These are phyloP conservation scores for Jordanella pulchra DNA, from an alignment of 2,797 vertebrate genomes.

Conservation along the genomic window DNA sequence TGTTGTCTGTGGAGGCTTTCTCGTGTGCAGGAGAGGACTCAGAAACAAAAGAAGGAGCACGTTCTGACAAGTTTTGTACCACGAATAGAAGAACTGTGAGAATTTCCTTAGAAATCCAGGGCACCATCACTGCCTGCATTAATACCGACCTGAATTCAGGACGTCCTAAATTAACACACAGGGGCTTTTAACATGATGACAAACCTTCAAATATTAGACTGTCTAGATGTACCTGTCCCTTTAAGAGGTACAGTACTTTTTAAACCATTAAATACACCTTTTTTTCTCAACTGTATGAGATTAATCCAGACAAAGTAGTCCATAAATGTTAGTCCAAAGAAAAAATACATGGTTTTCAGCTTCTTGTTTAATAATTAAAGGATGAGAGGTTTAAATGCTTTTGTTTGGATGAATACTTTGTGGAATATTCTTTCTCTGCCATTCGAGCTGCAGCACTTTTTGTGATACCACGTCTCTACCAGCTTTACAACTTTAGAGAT, in stretches of 20 bases:
- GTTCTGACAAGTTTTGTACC: slow-evolving; percentile 59
- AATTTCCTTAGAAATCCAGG: slow-evolving; percentile 43
- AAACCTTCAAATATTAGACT: slow-evolving; percentile 21
- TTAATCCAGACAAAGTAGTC: too few species aligned
- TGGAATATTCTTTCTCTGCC: background rate
- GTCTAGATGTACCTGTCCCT: slow-evolving; percentile 13
- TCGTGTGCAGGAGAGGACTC: slow-evolving; percentile 39
- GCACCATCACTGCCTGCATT: slow-evolving; percentile 42
- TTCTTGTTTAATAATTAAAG: background rate
- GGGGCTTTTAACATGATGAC: background rate
- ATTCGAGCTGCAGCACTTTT: background rate
- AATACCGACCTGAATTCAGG: slow-evolving; percentile 28
- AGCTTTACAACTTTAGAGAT: background rate
- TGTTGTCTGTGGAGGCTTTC: slow-evolving; percentile 42
- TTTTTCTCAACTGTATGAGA: background rate
- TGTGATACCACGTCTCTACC: background rate
- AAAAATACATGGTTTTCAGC: background rate
- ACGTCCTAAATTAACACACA: slow-evolving; percentile 9
- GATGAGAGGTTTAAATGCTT: background rate
- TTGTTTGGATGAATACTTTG: background rate
- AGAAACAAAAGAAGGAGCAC: slow-evolving; percentile 59
- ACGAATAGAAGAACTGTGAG: slow-evolving; percentile 59
- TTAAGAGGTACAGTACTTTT: too few species aligned
- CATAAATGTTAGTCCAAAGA: too few species aligned
- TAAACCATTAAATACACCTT: too few species aligned